phyloP scores from a whole-genome alignment of 2,797 vertebrate species.

The Syngnathus rostellatus region DNA sequence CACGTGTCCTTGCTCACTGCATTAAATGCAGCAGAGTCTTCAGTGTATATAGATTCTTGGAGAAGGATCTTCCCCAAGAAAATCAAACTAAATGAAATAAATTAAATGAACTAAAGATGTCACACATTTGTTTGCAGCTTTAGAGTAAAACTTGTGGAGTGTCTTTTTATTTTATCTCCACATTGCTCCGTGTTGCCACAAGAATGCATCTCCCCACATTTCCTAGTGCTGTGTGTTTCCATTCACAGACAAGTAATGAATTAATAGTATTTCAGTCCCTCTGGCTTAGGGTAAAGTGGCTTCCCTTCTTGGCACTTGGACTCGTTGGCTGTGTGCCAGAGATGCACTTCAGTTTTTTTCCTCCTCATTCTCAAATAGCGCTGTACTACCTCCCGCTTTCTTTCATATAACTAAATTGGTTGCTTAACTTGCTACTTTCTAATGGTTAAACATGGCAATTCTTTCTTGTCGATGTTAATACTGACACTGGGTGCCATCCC shows the following conservation, averaged over 20 bases:
- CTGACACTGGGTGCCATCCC: conserved; percentile 9
- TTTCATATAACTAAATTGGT: conserved; percentile 26
- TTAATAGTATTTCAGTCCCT: conserved; percentile 31
- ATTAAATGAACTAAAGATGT: too few relatives aligned
- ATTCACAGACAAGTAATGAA: conserved; percentile 37
- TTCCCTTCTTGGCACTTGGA: conserved; percentile 48
- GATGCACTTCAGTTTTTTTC: conserved; percentile 21
- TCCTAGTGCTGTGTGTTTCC: conserved; percentile 18
- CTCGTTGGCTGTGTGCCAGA: conserved; percentile 42
- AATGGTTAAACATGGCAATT: conserved; percentile 26
- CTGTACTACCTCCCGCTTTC: background rate
- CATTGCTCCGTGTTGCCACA: background rate
- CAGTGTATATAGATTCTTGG: too few relatives aligned
- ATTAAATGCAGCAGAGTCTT: background rate
- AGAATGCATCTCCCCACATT: conserved; percentile 3
- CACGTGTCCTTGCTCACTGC: background rate
- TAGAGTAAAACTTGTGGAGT: too few relatives aligned
- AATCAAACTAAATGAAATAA: too few relatives aligned
- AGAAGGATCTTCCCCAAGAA: too few relatives aligned
- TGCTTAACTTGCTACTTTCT: conserved; percentile 18
- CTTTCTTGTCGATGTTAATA: conserved; percentile 16
- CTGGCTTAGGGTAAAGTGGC: conserved; percentile 44
- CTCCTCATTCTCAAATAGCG: conserved; percentile 41
- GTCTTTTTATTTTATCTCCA: background rate
- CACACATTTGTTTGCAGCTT: too few relatives aligned